Evolutionary conservation across 2,888 invertebrate species (phyloP), one percentile per base, ranked within the genome.

Genomic region (Aethes cnicana): DNA sequence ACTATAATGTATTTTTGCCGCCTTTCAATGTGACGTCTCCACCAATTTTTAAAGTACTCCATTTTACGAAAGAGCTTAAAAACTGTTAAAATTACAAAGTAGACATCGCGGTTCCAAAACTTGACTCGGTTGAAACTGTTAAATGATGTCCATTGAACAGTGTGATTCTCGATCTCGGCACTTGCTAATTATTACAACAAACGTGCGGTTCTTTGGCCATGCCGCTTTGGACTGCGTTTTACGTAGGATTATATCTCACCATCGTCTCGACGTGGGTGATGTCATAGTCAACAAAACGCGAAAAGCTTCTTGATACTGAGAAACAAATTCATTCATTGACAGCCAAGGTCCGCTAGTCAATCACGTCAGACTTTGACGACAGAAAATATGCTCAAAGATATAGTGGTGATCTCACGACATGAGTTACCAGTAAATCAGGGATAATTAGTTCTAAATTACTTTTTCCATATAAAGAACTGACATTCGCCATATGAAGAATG

Each of bases 11-110:
- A 81, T 64, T 76, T 87, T 4, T 73, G 77, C n/a, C 69, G 71
- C 53, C 68, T 70, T 43, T 72, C 85, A 62, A 89, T 84, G 60
- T 77, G 84, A 20, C 76, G 66, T 50, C 75, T 74, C 86, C 86
- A 89, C 52, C 81, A 66, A 62, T 75, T 74, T 67, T 79, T 85
- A 14, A 88, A 37, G 55, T 84, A 84, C 53, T 86, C 82, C 85
- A 86, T 84, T 17, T 36, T 21, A 28, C 17, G 6, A 1, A 5
- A 16, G 12, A 42, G 2, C 33, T 8, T 5, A 8, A 6, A 17
- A 16, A 36, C 7, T 36, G 6, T 26, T 47, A 42, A 42, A 18
- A 18, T 42, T 32, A 49, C 35, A 9, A 21, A 28, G 12, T 8
- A n/a, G 28, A 12, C 43, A 43, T 30, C 17, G n/a, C n/a, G n/a